Evolutionary conservation across 92 coral and sea anemone genomes (phyloP).

Genomic region (Virgularia gustaviana): DNA sequence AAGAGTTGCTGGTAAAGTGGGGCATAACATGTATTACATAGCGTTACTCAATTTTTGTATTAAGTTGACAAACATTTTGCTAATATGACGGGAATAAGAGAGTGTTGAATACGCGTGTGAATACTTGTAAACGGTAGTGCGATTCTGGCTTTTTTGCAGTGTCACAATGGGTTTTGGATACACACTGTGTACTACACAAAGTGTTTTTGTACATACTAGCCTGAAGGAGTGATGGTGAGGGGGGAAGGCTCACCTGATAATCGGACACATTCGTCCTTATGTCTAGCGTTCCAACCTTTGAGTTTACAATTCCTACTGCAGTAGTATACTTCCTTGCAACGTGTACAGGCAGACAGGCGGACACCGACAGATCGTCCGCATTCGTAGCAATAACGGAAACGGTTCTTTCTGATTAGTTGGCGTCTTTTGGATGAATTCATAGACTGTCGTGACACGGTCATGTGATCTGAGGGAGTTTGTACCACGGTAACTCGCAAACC

Average conservation of each 20-base stretch:
- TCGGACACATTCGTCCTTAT: slow-evolving; percentile 88
- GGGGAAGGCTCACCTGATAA: slow-evolving; percentile 62
- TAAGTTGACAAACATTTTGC: too few species aligned
- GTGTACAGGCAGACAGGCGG: slow-evolving; percentile 92
- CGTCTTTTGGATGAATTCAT: slow-evolving; percentile 81
- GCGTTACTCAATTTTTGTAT: too few species aligned
- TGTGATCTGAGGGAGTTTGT: slow-evolving; percentile 82
- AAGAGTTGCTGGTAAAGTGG: too few species aligned
- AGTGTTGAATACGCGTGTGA: too few species aligned
- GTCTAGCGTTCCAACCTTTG: slow-evolving; percentile 94
- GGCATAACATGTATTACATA: too few species aligned
- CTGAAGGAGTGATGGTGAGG: neutral
- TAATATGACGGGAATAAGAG: too few species aligned
- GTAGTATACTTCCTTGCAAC: slow-evolving; percentile 94
- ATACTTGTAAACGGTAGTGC: too few species aligned
- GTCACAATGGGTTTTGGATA: too few species aligned
- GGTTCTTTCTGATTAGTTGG: slow-evolving; percentile 89
- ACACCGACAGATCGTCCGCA: slow-evolving; percentile 97
- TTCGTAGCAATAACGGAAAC: slow-evolving; percentile 98
- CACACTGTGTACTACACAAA: neutral
- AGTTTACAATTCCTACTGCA: slow-evolving; percentile 95
- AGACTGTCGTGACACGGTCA: slow-evolving; percentile 88
- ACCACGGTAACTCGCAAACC: slow-evolving; percentile 92
- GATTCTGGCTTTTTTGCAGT: too few species aligned
- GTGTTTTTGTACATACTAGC: neutral